Conservation (phyloP, 2,888 invertebrate genomes). For the Brachyptera risi region DNA sequence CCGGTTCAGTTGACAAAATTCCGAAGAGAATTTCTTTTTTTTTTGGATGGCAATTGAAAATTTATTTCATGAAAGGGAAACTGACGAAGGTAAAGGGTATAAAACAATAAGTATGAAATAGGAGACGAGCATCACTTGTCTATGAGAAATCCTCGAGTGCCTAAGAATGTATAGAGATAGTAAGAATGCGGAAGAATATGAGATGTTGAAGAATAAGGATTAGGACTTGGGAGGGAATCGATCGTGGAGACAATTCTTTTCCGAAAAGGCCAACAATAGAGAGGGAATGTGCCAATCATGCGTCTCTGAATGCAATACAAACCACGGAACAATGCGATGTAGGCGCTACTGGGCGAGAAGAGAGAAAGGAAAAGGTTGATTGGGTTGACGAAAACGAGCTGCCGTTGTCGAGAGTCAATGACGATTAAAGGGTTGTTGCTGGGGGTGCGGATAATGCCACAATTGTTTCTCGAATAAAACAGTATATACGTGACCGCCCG, state of each 20-base stretch:
- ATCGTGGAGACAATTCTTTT: too few species aligned
- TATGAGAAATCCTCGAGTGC: too few species aligned
- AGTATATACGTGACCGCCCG: not conserved
- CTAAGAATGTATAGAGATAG: too few species aligned
- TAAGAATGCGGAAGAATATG: not conserved
- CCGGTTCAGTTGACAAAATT: conserved; percentile 8
- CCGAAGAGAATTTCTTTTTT: too few species aligned
- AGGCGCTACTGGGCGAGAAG: too few species aligned
- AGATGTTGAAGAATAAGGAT: conserved; percentile 8
- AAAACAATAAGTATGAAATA: too few species aligned
- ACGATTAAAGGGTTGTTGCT: conserved; percentile 1
- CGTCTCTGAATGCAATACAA: not conserved
- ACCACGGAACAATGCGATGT: conserved; percentile 2
- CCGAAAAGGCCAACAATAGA: conserved; percentile 21
- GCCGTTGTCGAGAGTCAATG: not conserved
- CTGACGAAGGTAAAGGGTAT: too few species aligned
- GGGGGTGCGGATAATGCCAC: not conserved
- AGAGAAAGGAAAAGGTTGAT: too few species aligned
- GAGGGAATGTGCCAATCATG: conserved; percentile 23
- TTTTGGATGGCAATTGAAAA: too few species aligned
- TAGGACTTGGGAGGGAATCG: too few species aligned
- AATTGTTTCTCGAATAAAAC: conserved; percentile 4
- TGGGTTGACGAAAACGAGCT: not conserved
- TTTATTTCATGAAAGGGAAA: too few species aligned
- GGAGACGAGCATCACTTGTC: too few species aligned